Base-by-base conservation (phyloP, 2,113 vertebrate genomes). In the Psittacara wagleri region DNA sequence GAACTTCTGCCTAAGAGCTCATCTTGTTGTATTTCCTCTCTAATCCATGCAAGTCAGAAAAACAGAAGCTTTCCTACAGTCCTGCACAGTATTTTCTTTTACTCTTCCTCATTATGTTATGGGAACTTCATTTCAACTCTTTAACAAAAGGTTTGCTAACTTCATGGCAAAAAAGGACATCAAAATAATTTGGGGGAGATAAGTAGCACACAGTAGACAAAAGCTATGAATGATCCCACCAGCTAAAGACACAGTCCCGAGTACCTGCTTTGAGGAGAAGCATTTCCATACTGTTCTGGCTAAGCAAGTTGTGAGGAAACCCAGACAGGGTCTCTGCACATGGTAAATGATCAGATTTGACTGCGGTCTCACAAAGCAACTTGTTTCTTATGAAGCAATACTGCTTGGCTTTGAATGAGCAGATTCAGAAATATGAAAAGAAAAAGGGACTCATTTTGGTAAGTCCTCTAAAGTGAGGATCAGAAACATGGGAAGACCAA, bases 241-340 rank as follows among this genome's bases (percentile, higher is more conserved):
- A 67, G 49, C 43, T 55, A 27, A 49, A 73, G 57, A 33, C 39
- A n/a, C 27, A 52, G 3, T 15, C 8, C 57, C 5, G 41, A 27
- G 28, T 1, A 39, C 28, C 62, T 35, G 52, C 24, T 63, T 37
- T 29, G 28, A 75, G 64, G 9, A 67, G 52, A 41, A 82, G 10
- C 52, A 17, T 28, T 72, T 67, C 68, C 55, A 66, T 0, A 0
- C 41, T 2, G 1, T 3, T 73, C 7, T 55, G 83, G 81, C 33
- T 27, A n/a, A 68, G 39, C 28, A 62, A 35, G 18, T 52, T 1
- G 18, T 6, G 46, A 27, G 86, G 78, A 87, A 79, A 11, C 66
- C 73, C 84, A 67, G 61, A 70, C 73, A 89, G 37, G 66, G 10
- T 43, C 37, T 63, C 31, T 59, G 77, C 61, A 33, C 11, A 4